Evolutionary conservation across 2,888 invertebrate genomes (phyloP), one percentile per base, ranked within the genome.

Genomic region (Limenitis arthemis): DNA sequence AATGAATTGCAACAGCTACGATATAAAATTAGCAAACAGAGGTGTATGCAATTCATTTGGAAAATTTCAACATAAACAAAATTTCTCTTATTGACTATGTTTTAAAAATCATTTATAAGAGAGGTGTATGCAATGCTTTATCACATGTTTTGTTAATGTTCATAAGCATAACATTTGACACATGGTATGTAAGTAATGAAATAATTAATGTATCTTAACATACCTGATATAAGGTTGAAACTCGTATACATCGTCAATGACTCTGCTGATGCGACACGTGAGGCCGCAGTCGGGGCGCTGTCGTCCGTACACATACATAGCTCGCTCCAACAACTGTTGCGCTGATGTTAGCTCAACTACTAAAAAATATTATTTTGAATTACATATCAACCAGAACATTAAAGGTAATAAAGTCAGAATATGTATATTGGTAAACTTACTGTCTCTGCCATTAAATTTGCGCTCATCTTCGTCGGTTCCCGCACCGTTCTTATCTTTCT

Each of bases 171-270:
- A 55, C 52, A 55, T 47, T 40, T 31, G 38, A 43, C 40, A 50
- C 37, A 47, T 47, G 54, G 28, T 6, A n/a, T n/a, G n/a, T n/a
- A 20, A 29, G 31, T 29, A 11, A 28, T 28, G 11, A 41, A 8
- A 9, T 9, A 1, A 8, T 53, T 40, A 50, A 30, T 44, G 12
- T 11, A 38, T 6, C 47, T 47, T 49, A 63, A 63, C 63, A 61
- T 20, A 87, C 87, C 82, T 79, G 65, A 70, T 69, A 71, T 86
- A 86, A n/a, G 87, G 84, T 68, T 87, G 77, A 59, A 85, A 85
- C 54, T 84, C 76, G 70, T 87, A 86, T 36, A 87, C 71, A 56
- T 82, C 82, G 54, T 88, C 84, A 53, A 88, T 62, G 34, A 87
- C 83, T 59, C 80, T 72, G 49, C 79, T 77, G 51, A 87, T 69